A percentile compares a stretch with the other conserved stretches of the same genome.
Evolutionary conservation across 2,888 invertebrate genomes (phyloP).

Genomic region (Drosophila meridiana): DNA sequence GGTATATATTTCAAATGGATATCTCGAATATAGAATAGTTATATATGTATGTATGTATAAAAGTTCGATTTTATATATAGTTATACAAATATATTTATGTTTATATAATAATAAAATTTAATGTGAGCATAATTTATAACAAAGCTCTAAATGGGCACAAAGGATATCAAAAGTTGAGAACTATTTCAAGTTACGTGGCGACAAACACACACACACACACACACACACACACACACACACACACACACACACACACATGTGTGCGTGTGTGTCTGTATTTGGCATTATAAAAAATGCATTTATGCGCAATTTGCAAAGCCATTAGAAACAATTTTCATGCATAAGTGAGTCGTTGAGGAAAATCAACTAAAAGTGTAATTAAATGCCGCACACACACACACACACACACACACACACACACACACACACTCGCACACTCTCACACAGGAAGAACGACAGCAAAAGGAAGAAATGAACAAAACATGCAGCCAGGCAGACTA

Average conservation of each 20-base stretch:
- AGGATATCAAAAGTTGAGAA: slow-evolving; percentile 2
- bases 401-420: slow-evolving; percentile 5
- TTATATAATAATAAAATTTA: too few species aligned
- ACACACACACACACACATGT: not conserved
- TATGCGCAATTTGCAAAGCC: slow-evolving; percentile 56
- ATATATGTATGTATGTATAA: too few species aligned
- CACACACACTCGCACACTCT: not conserved
- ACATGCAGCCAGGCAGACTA: slow-evolving; percentile 21
- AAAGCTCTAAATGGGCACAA: slow-evolving; percentile 2
- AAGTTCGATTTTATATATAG: too few species aligned
- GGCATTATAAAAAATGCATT: slow-evolving; percentile 41
- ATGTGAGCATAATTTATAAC: slow-evolving; percentile 1
- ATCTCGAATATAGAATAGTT: too few species aligned
- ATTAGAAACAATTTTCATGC: slow-evolving; percentile 67
- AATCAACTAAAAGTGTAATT: slow-evolving; percentile 60
- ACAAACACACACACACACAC: not conserved
- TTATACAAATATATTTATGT: too few species aligned
- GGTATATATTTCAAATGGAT: too few species aligned
- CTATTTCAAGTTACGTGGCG: slow-evolving; percentile 12
- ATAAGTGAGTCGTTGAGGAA: slow-evolving; percentile 58
- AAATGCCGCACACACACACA: slow-evolving; percentile 40
- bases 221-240: not conserved
- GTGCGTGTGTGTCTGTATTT: not conserved
- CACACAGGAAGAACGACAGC: slow-evolving; percentile 42
- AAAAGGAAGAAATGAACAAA: slow-evolving; percentile 31